phyloP scores from a whole-genome alignment of 2,888 invertebrate genomes.

The Stratiomys singularior region DNA sequence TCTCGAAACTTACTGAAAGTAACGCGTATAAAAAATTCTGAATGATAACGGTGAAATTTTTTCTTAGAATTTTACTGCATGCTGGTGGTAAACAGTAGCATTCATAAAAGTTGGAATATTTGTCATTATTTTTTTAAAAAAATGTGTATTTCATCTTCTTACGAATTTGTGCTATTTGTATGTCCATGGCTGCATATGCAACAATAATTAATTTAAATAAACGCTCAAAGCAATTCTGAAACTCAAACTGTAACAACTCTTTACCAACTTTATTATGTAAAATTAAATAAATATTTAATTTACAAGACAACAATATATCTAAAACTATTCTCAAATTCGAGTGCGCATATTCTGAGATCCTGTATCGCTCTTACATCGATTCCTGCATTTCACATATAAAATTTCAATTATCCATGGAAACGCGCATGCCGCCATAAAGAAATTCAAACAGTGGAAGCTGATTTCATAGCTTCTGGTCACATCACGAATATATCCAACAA shows the following conservation, averaged over 20 bases:
- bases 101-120: no score
- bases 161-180: no score
- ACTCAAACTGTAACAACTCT: neutral
- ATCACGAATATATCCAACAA: constrained; percentile 73
- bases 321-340: neutral
- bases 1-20: no score
- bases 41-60: no score
- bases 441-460: constrained; percentile 75
- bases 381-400: constrained; percentile 51
- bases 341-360: neutral
- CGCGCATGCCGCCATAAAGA: constrained; percentile 74
- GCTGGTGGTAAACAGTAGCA: no score
- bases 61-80: no score
- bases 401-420: constrained; percentile 76
- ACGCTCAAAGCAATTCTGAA: neutral
- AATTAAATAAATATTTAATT: neutral
- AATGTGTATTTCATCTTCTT: no score
- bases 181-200: no score
- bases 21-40: no score
- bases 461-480: constrained; percentile 73
- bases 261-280: neutral
- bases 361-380: constrained; percentile 11
- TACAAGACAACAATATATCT: neutral
- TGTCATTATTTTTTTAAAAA: neutral
- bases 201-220: neutral